Evolutionary conservation across 2,113 vertebrate species (phyloP), one percentile per base, ranked within the genome.

Genomic region (Cervus canadensis): DNA sequence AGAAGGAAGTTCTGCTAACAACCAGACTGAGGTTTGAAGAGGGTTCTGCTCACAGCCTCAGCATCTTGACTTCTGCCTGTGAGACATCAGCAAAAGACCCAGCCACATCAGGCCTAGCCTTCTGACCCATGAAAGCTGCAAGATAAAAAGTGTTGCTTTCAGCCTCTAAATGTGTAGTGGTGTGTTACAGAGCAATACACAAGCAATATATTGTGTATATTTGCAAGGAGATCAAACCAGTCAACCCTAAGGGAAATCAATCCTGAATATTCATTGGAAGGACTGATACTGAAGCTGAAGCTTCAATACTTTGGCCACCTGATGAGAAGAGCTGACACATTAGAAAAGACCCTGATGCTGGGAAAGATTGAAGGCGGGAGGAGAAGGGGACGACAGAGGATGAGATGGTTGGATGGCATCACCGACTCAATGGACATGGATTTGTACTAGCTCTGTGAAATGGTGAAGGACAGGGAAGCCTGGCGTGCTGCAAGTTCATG

Each of bases 351-450:
- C 67, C 67, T 74, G 67, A 74, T 40, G n/a, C 10, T 74, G n/a
- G n/a, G 67, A 74, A 40, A 74, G 67, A 74, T 0, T 40, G 67
- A 71, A 12, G 19, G n/a, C 0, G 0, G 67, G n/a, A 71, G 67
- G 19, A 71, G n/a, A 71, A 71, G 67, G 67, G 67, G 19, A 23
- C 1, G 67, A 12, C 67, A 71, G 57, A 59, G 19, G 67, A 71
- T 40, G 67, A 36, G 67, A 23, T 71, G 67, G 17, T 3, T 71
- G n/a, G 19, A 40, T 71, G 67, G n/a, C n/a, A 40, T 71, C 67
- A 71, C 0, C 2, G 67, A 40, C 19, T 23, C n/a, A 12, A 1
- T 23, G n/a, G 19, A 40, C 67, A 23, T 40, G 10, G 40, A 21
- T 71, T 12, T 40, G 67, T 23, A 40, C 67, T 12, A 40, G 19